These are phyloP conservation scores for Saccostrea echinata DNA, from an alignment of 1,140 invertebrate genomes.

Conservation along the genomic window DNA sequence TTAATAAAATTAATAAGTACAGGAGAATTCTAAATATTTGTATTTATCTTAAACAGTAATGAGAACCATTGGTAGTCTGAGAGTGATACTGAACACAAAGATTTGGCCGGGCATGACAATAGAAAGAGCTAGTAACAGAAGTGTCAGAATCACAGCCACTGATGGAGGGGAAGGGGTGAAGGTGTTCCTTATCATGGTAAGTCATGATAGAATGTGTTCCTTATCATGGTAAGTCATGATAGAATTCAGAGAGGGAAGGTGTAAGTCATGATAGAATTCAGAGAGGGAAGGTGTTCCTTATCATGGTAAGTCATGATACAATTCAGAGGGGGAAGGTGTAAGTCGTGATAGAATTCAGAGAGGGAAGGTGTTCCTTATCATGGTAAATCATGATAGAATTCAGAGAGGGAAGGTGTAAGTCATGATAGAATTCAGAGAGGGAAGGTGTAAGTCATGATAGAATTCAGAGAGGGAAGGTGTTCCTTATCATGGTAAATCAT, in stretches of 20 bases:
- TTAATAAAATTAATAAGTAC: no score
- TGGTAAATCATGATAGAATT: not conserved
- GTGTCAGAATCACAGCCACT: conserved; percentile 92
- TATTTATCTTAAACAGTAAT: conserved; percentile 83
- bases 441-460: not conserved
- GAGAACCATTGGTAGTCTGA: conserved; percentile 91
- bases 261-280: not conserved
- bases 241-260: not conserved
- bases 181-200: conserved; percentile 91
- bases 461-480: conserved; percentile 82
- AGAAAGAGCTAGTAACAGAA: conserved; percentile 91
- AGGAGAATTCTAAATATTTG: no score
- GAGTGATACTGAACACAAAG: conserved; percentile 96
- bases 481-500: not conserved
- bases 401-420: not conserved
- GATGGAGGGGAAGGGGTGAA: conserved; percentile 89
- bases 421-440: not conserved
- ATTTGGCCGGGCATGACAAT: conserved; percentile 95
- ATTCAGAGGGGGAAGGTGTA: not conserved
- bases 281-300: conserved; percentile 82
- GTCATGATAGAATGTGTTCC: conserved; percentile 53
- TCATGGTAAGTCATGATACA: conserved; percentile 81
- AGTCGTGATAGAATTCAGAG: no score
- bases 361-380: not conserved
- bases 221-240: conserved; percentile 72